These are phyloP conservation scores for Perithous albicinctus DNA, from an alignment of 2,888 invertebrate species.

Conservation along the genomic window DNA sequence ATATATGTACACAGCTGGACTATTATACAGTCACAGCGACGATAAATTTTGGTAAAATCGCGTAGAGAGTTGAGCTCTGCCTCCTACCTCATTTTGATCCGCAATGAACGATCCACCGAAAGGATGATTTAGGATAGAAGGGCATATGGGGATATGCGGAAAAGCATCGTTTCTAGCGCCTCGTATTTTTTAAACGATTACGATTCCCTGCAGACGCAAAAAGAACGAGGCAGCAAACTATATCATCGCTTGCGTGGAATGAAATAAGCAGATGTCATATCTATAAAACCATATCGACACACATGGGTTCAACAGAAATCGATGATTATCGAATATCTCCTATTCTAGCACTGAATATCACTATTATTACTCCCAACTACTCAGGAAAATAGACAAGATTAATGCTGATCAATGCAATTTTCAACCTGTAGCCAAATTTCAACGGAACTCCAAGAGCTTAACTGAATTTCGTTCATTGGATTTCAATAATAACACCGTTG, in stretches of 20 bases:
- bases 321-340: background rate
- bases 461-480: too few species aligned
- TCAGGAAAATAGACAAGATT: too few species aligned
- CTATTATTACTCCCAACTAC: too few species aligned
- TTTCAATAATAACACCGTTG: too few species aligned
- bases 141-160: slow-evolving; percentile 13
- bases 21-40: background rate
- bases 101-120: slow-evolving; percentile 17
- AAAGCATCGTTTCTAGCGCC: slow-evolving; percentile 32
- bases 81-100: slow-evolving; percentile 23
- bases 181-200: slow-evolving; percentile 12
- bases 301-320: background rate
- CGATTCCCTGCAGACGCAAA: background rate
- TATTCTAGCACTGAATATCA: background rate
- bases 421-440: too few species aligned
- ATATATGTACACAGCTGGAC: background rate
- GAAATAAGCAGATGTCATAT: background rate
- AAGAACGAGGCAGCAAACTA: slow-evolving; percentile 2
- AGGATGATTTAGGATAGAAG: slow-evolving; percentile 1
- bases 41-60: slow-evolving; percentile 33
- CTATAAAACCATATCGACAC: background rate
- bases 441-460: too few species aligned
- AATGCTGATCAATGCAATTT: too few species aligned
- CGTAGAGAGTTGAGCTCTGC: slow-evolving; percentile 4
- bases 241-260: background rate